phyloP scores from a whole-genome alignment of 2,797 vertebrate genomes.

The Pristis pectinata region DNA sequence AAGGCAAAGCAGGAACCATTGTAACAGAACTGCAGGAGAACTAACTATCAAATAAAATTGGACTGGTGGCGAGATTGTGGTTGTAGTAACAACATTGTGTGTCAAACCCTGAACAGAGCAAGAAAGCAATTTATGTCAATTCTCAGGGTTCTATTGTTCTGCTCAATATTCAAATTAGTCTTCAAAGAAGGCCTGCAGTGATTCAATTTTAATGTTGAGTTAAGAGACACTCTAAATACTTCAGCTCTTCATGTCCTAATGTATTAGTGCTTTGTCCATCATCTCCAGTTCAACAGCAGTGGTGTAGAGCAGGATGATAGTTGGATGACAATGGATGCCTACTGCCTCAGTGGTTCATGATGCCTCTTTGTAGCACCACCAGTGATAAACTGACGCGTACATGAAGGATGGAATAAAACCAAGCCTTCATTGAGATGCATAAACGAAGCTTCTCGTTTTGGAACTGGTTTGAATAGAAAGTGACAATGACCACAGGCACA shows the following conservation, averaged over 20 bases:
- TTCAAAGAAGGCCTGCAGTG: not conserved
- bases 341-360: not conserved
- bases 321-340: not conserved
- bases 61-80: not conserved
- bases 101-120: not conserved
- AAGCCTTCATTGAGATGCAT: not conserved
- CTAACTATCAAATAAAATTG: not conserved
- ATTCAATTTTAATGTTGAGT: not conserved
- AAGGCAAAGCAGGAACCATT: not conserved
- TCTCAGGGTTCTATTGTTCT: not conserved
- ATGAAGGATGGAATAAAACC: not conserved
- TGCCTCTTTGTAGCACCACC: not conserved
- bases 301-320: not conserved
- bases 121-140: not conserved
- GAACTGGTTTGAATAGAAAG: no score
- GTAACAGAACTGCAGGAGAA: not conserved
- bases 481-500: not conserved
- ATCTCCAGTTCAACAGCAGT: not conserved
- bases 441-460: not conserved
- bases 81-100: no score
- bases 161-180: not conserved
- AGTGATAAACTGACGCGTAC: not conserved
- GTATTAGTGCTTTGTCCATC: not conserved
- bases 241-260: not conserved
- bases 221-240: not conserved